These are phyloP conservation scores for Climacteris rufus DNA, from an alignment of 2,113 vertebrate species.

Conservation along the genomic window DNA sequence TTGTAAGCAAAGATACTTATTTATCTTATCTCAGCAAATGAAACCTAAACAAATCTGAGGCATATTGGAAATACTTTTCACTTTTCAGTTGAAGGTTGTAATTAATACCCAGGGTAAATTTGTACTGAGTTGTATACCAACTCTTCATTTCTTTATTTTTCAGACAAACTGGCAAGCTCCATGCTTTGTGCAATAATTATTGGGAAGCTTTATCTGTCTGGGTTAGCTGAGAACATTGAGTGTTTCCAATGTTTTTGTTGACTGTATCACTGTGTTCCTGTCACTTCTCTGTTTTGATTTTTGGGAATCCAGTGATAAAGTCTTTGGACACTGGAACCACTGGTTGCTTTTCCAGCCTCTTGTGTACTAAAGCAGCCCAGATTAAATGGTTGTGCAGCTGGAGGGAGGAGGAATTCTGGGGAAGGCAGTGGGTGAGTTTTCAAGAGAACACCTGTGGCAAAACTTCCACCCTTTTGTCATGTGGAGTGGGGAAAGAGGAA, in stretches of 20 bases:
- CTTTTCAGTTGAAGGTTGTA: neutral
- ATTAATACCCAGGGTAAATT: neutral
- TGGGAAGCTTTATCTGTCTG: neutral
- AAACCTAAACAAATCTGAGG: neutral
- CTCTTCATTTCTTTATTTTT: neutral
- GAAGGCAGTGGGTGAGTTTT: neutral
- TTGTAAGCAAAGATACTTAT: neutral
- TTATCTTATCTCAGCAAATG: neutral
- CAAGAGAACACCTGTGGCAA: neutral
- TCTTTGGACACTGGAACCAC: neutral
- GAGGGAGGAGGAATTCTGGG: neutral
- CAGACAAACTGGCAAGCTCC: neutral
- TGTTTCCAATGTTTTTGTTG: neutral
- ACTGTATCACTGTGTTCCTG: neutral
- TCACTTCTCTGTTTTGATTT: neutral
- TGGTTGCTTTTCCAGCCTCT: neutral
- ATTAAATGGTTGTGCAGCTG: accelerated
- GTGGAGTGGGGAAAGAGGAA: neutral
- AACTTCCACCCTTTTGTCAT: neutral
- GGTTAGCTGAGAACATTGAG: neutral
- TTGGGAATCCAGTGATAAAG: neutral
- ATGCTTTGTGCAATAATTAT: neutral
- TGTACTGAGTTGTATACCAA: neutral
- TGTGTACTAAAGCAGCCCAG: neutral
- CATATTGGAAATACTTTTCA: neutral